phyloP scores from a whole-genome alignment of 2,888 invertebrate genomes.

The Escarpia spicata region DNA sequence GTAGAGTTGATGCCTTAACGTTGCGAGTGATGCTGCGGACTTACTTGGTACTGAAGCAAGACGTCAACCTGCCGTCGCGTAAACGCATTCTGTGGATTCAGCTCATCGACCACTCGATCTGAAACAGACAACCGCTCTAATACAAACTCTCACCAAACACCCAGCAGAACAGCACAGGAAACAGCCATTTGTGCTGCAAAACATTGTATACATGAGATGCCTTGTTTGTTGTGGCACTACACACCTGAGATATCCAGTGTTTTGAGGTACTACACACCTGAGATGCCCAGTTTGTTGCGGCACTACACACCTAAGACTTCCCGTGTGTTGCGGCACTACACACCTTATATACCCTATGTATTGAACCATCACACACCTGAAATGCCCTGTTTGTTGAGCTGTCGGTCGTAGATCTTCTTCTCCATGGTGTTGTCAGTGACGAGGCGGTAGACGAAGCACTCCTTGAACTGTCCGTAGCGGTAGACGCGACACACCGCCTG shows the following conservation, averaged over 20 bases:
- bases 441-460: constrained; percentile 93
- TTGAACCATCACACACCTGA: constrained; percentile 68
- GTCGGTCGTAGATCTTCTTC: constrained; percentile 97
- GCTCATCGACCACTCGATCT: constrained; percentile 97
- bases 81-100: constrained; percentile 88
- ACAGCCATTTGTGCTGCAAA: neutral
- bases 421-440: constrained; percentile 97
- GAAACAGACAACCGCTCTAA: constrained; percentile 25
- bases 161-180: neutral
- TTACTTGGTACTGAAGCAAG: constrained; percentile 83
- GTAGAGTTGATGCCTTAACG: neutral
- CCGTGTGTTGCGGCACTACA: neutral
- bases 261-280: neutral
- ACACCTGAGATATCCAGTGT: neutral
- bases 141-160: neutral
- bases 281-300: neutral
- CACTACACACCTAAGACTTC: no score
- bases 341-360: neutral
- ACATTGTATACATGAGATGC: neutral
- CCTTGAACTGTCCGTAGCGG: constrained; percentile 92
- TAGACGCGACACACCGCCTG: constrained; percentile 94
- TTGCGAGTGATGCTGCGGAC: neutral
- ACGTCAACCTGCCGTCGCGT: constrained; percentile 66
- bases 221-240: neutral
- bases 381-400: constrained; percentile 98